These are phyloP conservation scores for Rhodophaea formosa DNA, from an alignment of 2,888 invertebrate species.

Conservation along the genomic window DNA sequence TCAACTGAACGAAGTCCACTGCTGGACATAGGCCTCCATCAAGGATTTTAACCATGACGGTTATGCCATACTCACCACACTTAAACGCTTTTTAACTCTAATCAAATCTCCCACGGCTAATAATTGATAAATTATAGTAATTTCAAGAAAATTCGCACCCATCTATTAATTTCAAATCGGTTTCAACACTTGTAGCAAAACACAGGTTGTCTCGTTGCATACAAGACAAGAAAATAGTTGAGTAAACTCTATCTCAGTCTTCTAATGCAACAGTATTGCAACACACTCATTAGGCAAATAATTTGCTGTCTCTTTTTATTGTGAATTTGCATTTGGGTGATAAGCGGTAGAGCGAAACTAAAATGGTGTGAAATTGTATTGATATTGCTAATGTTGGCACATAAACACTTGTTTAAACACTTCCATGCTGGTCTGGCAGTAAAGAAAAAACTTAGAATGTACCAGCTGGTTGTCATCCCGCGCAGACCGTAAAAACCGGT, in stretches of 20 bases:
- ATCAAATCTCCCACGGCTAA: neutral
- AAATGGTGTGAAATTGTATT: neutral
- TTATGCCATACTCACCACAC: too few species aligned
- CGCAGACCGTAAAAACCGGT: too few species aligned
- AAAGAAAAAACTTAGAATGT: too few species aligned
- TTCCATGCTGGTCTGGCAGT: too few species aligned
- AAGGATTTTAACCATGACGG: too few species aligned
- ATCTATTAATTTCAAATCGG: neutral
- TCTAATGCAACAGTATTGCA: slow-evolving; percentile 4
- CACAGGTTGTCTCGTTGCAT: slow-evolving; percentile 4
- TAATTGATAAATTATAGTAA: slow-evolving; percentile 7
- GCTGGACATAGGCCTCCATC: too few species aligned
- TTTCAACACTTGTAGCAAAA: slow-evolving; percentile 4
- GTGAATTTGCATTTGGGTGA: neutral
- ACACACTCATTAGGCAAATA: slow-evolving; percentile 2
- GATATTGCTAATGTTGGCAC: neutral
- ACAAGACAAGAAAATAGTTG: slow-evolving; percentile 15
- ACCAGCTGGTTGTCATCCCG: too few species aligned
- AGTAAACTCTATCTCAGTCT: slow-evolving; percentile 7
- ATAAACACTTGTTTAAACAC: neutral
- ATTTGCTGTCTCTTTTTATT: slow-evolving; percentile 8
- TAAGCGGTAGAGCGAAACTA: slow-evolving; percentile 1
- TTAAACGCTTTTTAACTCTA: too few species aligned
- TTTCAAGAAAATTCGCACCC: neutral
- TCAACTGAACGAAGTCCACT: too few species aligned